phyloP scores from a whole-genome alignment of 1,140 invertebrate species.

The Rhizoglyphus robini region DNA sequence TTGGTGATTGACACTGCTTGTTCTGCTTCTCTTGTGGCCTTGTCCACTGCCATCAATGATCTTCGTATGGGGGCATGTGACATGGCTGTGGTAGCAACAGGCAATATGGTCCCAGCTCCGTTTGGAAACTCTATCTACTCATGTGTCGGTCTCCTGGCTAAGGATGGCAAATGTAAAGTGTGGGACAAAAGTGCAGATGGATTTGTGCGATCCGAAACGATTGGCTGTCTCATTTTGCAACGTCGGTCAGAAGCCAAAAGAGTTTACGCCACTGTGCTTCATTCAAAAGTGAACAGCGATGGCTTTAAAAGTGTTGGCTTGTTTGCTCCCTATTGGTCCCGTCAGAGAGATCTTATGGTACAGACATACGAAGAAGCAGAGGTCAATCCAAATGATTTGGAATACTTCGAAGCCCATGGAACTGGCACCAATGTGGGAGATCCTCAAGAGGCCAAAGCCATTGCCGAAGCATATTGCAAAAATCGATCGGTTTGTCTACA shows the following conservation, averaged over 20 bases:
- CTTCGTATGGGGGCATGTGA: constrained; percentile 41
- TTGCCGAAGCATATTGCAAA: constrained; percentile 72
- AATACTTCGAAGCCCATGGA: constrained; percentile 37
- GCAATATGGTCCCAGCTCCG: constrained; percentile 38
- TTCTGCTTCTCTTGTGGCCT: constrained; percentile 35
- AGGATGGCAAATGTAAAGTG: constrained; percentile 41
- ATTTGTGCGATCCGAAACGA: constrained; percentile 53
- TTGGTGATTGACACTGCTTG: constrained; percentile 43
- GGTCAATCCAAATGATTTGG: constrained; percentile 31
- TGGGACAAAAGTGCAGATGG: constrained; percentile 38
- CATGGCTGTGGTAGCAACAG: constrained; percentile 41
- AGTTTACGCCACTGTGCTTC: constrained; percentile 46
- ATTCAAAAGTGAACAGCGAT: constrained; percentile 75
- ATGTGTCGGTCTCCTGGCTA: constrained; percentile 39
- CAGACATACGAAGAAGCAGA: constrained; percentile 32
- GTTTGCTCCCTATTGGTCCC: constrained; percentile 29
- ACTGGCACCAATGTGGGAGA: constrained; percentile 61
- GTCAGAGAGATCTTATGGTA: constrained; percentile 31
- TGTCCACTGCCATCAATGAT: constrained; percentile 38
- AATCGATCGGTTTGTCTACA: constrained; percentile 51
- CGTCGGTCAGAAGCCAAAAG: constrained; percentile 50
- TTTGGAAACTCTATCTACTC: constrained; percentile 38
- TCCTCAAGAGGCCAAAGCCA: constrained; percentile 86
- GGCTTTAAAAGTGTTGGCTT: constrained; percentile 77
- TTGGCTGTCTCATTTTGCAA: constrained; percentile 65